Base-by-base conservation (phyloP, 1,140 invertebrate genomes). In the Drosophila elegans region DNA sequence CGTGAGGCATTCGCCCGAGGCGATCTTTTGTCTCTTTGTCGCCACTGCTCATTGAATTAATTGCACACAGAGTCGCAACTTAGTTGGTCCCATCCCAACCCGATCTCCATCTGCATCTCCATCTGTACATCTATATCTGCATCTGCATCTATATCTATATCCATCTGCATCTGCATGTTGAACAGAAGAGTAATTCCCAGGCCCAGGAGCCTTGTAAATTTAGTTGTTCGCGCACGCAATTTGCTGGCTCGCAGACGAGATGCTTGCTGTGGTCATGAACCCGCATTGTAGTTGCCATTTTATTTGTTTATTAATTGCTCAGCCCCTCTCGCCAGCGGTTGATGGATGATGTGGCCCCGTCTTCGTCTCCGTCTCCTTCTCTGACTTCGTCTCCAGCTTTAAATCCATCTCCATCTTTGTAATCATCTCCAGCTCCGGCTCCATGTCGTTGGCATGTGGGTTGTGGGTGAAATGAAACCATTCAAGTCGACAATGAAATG, bases 381-480 rank as follows among this genome's bases (percentile, higher is more conserved):
- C 10, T n/a, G 55, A n/a, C n/a, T 61, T 10, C 48, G 27, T 61
- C 45, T 12, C n/a, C 12, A n/a, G 2, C 59, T 41, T 63, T 1
- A n/a, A 13, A 32, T 32, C 39, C 25, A 64, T 63, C 41, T 36
- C n/a, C 27, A 16, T 12, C 29, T 63, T 10, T n/a, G 55, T 57
- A 12, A 16, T 16, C 39, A 57, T 54, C 21, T 36, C 2, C 21
- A 36, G 9, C 46, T 45, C 41, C 29, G 34, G 7, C 39, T 68
- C 10, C 42, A 41, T 55, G 51, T 69, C 51, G 42, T 34, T 69
- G 51, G 45, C 56, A 77, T 84, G 82, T 77, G 83, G 78, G 74
- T 67, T 85, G 82, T 85, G 83, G 82, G 82, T 82, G 83, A 85
- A 88, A 75, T 82, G 76, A 82, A 88, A 88, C 84, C 74, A 85